These are phyloP conservation scores for Sebastes itinus DNA, from an alignment of 2,797 vertebrate species.

Conservation along the genomic window DNA sequence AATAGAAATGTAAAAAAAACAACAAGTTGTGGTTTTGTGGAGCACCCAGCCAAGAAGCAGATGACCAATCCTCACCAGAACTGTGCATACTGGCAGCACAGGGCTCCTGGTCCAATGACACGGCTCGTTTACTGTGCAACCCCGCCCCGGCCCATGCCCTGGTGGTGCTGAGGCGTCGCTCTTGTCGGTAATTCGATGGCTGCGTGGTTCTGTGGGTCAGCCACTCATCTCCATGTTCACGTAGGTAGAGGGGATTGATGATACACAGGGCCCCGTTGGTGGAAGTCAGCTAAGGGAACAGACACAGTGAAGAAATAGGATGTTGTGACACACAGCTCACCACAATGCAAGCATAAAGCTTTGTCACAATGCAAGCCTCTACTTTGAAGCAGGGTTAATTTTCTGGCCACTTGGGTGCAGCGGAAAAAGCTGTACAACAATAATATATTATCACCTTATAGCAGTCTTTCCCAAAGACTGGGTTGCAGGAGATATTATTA, in stretches of 20 bases:
- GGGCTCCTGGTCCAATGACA: conserved; percentile 67
- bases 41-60: not conserved
- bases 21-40: not conserved
- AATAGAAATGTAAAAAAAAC: not conserved
- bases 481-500: too few species aligned
- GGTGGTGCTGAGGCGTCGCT: conserved; percentile 72
- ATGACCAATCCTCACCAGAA: conserved; percentile 44
- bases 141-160: conserved; percentile 83
- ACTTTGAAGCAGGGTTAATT: not conserved
- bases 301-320: not conserved
- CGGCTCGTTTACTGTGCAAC: conserved; percentile 73
- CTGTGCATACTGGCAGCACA: not conserved
- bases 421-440: not conserved
- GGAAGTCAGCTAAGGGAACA: conserved; percentile 66
- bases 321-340: not conserved
- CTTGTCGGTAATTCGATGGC: conserved; percentile 69
- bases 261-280: conserved; percentile 82
- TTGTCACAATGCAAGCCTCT: not conserved
- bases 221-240: conserved; percentile 85
- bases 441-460: not conserved
- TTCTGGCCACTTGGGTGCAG: not conserved
- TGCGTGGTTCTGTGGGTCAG: conserved; percentile 53
- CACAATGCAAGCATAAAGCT: not conserved
- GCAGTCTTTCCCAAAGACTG: too few species aligned
- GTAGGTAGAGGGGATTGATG: conserved; percentile 88